phyloP scores from a whole-genome alignment of 2,888 invertebrate genomes.

The Acheta domesticus region DNA sequence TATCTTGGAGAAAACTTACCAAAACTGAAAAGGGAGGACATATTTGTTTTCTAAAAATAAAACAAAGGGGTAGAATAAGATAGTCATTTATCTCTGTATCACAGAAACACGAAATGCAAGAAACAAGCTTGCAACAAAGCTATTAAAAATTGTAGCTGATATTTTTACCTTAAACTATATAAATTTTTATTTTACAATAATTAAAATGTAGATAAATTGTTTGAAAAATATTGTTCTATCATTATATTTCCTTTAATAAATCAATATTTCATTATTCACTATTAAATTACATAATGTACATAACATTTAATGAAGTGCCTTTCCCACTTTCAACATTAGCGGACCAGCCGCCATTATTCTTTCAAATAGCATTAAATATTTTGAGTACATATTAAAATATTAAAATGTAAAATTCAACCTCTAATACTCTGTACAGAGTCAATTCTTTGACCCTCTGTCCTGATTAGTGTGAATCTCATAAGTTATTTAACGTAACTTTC shows the following conservation, averaged over 20 bases:
- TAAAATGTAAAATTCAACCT: slow-evolving; percentile 18
- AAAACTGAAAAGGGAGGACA: too few relatives aligned
- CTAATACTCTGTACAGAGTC: background rate
- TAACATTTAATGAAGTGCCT: background rate
- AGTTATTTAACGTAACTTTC: background rate
- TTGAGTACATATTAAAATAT: background rate
- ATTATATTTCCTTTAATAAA: background rate
- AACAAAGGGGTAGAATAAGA: too few relatives aligned
- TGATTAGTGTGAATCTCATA: background rate
- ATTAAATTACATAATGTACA: background rate
- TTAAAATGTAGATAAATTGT: background rate
- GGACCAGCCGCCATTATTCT: background rate
- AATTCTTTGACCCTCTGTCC: background rate
- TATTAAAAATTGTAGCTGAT: background rate
- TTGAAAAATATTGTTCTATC: background rate
- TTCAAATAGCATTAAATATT: slow-evolving; percentile 9
- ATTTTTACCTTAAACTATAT: background rate
- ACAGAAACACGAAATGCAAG: too few relatives aligned
- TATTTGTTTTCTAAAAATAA: too few relatives aligned
- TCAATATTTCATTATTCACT: background rate
- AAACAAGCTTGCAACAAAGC: too few relatives aligned
- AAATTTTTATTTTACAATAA: background rate
- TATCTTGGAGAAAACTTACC: too few relatives aligned
- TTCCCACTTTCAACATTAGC: background rate
- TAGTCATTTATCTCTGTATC: too few relatives aligned